These are phyloP conservation scores for Helogale parvula DNA, from an alignment of 2,113 vertebrate genomes.

Conservation along the genomic window DNA sequence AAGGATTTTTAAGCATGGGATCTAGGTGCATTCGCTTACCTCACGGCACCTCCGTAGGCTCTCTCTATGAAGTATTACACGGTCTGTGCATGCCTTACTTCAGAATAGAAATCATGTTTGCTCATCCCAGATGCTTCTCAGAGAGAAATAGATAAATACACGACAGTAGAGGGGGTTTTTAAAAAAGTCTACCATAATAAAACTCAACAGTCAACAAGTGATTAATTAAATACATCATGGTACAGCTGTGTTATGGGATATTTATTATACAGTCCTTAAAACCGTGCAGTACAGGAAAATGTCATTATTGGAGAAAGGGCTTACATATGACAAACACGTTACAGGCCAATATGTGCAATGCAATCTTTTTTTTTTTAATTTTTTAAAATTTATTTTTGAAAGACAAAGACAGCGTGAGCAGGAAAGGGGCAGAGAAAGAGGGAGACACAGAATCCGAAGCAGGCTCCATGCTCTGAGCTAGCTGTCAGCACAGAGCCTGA, in stretches of 20 bases:
- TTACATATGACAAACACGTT: neutral
- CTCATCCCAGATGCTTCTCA: neutral
- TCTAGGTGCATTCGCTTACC: neutral
- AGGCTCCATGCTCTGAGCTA: too few relatives aligned
- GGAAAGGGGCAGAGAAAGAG: too few relatives aligned
- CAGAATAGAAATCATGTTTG: slow-evolving; percentile 18
- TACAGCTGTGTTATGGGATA: neutral
- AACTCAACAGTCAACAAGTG: neutral
- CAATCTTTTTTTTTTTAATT: neutral
- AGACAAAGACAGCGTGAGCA: too few relatives aligned
- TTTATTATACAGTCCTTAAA: slow-evolving; percentile 2
- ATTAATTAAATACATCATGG: neutral
- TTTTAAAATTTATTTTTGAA: too few relatives aligned
- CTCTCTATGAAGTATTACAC: neutral
- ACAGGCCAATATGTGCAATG: neutral
- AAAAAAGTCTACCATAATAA: neutral
- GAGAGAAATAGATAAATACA: neutral
- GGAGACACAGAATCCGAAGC: too few relatives aligned
- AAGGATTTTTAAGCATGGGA: neutral
- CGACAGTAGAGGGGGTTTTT: neutral
- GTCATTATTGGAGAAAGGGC: neutral
- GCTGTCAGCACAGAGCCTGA: too few relatives aligned
- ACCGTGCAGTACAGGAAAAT: neutral
- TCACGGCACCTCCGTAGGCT: neutral
- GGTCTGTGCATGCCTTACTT: neutral